Conservation (phyloP, 2,888 invertebrate genomes). For the Nomada fucata region DNA sequence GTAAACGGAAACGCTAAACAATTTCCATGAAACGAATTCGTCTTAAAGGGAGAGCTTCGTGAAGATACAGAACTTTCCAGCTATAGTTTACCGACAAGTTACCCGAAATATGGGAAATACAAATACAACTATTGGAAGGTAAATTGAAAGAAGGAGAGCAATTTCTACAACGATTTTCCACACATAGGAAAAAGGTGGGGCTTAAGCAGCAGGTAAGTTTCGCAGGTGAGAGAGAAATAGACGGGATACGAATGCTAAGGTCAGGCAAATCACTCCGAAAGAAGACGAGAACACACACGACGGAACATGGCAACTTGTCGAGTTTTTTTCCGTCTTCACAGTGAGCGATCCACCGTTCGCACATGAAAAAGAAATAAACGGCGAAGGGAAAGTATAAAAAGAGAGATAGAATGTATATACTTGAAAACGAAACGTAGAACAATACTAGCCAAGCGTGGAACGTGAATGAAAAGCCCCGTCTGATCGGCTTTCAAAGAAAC, state of each 20-base stretch:
- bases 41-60: not conserved
- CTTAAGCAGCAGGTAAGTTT: slow-evolving; percentile 63
- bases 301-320: slow-evolving; percentile 12
- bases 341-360: slow-evolving; percentile 11
- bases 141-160: not conserved
- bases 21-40: slow-evolving; percentile 13
- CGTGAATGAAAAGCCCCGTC: slow-evolving; percentile 35
- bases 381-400: not conserved
- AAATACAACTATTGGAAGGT: not conserved
- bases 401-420: slow-evolving; percentile 11
- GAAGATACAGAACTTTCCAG: not conserved
- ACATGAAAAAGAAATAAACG: not conserved
- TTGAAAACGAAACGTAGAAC: slow-evolving; percentile 47
- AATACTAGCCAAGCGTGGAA: slow-evolving; percentile 21
- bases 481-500: slow-evolving; percentile 26
- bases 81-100: too few species aligned
- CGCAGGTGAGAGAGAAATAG: slow-evolving; percentile 68
- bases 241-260: slow-evolving; percentile 16
- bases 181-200: slow-evolving; percentile 7
- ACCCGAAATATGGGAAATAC: too few species aligned
- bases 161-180: not conserved
- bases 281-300: not conserved
- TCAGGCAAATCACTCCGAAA: slow-evolving; percentile 43
- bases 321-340: slow-evolving; percentile 19
- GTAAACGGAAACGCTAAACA: slow-evolving; percentile 10